Percentiles rank a stretch among this genome's conserved stretches.
Evolutionary conservation across 64 coral and sea anemone species (phyloP).

Genomic region (Astreopora myriophthalma): DNA sequence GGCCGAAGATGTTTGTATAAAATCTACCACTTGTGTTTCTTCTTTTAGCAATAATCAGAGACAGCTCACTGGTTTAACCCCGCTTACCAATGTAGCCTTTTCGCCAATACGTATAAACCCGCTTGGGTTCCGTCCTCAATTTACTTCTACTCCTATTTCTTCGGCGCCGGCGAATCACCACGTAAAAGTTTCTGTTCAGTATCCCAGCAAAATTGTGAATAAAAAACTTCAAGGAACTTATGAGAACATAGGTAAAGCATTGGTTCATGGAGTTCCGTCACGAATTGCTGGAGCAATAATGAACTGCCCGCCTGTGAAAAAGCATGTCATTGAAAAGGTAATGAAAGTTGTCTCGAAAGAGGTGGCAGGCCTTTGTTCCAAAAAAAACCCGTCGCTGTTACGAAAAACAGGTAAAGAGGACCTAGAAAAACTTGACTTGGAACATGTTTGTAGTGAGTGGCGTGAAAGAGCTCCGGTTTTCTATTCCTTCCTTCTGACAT

Average conservation of each 20-base stretch:
- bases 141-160: background rate
- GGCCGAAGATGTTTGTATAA: background rate
- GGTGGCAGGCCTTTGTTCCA: background rate
- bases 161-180: background rate
- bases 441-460: slow-evolving; percentile 22
- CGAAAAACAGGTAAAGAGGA: slow-evolving; percentile 34
- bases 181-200: slow-evolving; percentile 54
- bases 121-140: background rate
- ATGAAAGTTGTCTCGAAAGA: background rate
- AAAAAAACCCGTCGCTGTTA: slow-evolving; percentile 26
- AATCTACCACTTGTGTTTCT: background rate
- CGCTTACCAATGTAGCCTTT: background rate
- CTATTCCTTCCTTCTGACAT: slow-evolving; percentile 21
- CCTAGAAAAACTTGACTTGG: background rate
- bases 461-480: slow-evolving; percentile 14
- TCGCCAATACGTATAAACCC: background rate
- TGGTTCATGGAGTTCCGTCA: slow-evolving; percentile 62
- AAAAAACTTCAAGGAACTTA: slow-evolving; percentile 24
- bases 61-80: background rate
- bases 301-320: slow-evolving; percentile 45
- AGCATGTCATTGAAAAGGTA: slow-evolving; percentile 8
- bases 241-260: slow-evolving; percentile 62
- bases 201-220: slow-evolving; percentile 71
- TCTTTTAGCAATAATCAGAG: background rate
- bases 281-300: slow-evolving; percentile 63